Base-by-base conservation (phyloP, 2,113 vertebrate genomes). In the Apeltes quadracus region DNA sequence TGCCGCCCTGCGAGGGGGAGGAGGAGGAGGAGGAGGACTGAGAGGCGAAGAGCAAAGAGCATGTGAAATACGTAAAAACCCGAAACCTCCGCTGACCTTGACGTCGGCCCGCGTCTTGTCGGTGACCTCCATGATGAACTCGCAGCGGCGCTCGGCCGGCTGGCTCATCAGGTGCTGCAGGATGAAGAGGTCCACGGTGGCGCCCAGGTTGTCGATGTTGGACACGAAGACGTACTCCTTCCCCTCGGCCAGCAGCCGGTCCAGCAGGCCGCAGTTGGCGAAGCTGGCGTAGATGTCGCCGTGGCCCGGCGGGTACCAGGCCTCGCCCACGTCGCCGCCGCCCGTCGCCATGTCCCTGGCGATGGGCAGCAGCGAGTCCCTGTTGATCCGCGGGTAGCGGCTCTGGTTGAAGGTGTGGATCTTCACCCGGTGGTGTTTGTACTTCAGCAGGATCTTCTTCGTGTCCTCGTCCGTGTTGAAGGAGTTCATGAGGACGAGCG, bases 321-420 rank as follows among this genome's bases (percentile, higher is more conserved):
- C 95, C 82, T 99, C 97, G 0, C 92, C 93, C 16, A 95, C 96
- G 80, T 97, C 96, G 1, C 95, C 96, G 18, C 32, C 32, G 5
- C 89, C 94, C 81, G 93, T 88, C 16, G 94, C 93, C 11, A 98
- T 91, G 78, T 91, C 92, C 70, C 93, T 95, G 70, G 97, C 97
- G 66, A 99, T 89, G 1, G 97, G 97, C 85, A 99, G 93, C 86
- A 99, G 92, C 8, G 97, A 98, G 89, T 99, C 97, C 81, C 96
- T 98, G 91, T 97, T 98, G 90, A 99, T 95, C 87, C 97, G 92
- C 0, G 97, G 97, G 65, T 98, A 99, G 90, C 97, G 98, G 97
- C 97, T 99, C 92, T 99, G 97, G 92, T 98, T 99, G 87, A 99
- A 99, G 61, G 96, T 99, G 82, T 98, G 95, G 56, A 99, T 99